phyloP scores from a whole-genome alignment of 2,113 vertebrate species.

The Mobula birostris region DNA sequence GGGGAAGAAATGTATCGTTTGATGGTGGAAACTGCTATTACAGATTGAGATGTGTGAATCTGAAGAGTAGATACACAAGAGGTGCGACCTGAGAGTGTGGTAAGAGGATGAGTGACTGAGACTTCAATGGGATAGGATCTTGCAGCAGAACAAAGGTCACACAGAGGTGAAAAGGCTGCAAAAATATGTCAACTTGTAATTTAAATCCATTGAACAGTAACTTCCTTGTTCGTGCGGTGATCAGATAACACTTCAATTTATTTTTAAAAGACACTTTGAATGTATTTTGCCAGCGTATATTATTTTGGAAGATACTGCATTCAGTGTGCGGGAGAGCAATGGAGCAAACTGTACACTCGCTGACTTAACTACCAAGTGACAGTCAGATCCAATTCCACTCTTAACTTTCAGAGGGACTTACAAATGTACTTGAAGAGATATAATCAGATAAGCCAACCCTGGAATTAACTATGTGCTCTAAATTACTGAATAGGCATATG shows the following conservation, averaged over 20 bases:
- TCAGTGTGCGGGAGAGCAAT: background rate
- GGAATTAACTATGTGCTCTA: too few relatives aligned
- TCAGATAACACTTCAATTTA: background rate
- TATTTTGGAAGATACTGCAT: background rate
- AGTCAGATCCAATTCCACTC: too few relatives aligned
- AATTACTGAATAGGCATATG: too few relatives aligned
- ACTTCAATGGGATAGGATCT: background rate
- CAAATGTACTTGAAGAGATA: too few relatives aligned
- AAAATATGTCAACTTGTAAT: background rate
- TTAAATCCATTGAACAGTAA: background rate
- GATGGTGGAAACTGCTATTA: background rate
- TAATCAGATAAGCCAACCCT: too few relatives aligned
- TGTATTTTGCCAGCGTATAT: background rate
- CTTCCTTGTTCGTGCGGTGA: background rate
- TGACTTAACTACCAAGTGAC: too few relatives aligned
- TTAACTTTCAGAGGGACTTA: too few relatives aligned
- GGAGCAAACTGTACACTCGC: background rate
- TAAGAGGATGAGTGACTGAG: background rate
- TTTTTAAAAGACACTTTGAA: background rate
- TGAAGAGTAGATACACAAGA: background rate
- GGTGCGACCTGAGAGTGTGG: background rate
- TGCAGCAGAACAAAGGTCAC: background rate
- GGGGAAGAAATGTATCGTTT: background rate
- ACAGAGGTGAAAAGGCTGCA: background rate
- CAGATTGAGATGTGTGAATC: background rate